phyloP scores from a whole-genome alignment of 2,113 vertebrate species.

The Dromaius novaehollandiae region DNA sequence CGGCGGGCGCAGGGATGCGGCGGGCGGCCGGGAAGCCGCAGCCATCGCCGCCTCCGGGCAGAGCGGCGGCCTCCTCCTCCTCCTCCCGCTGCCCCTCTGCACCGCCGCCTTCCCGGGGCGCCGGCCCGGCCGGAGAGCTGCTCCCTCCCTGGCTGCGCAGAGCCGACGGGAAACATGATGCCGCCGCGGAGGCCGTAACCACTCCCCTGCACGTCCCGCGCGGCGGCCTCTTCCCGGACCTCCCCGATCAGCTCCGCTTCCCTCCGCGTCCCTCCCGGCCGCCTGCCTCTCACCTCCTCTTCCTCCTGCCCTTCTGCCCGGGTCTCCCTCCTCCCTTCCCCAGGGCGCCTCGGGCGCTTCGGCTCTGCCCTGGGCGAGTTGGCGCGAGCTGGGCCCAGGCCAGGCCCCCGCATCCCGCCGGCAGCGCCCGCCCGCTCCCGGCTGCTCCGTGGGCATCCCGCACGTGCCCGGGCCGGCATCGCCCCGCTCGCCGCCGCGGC shows the following conservation, averaged over 20 bases:
- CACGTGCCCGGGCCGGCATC: no score
- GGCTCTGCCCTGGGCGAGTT: background rate
- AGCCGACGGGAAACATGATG: background rate
- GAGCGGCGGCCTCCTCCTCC: background rate
- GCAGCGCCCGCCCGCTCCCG: no score
- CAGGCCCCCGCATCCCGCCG: background rate
- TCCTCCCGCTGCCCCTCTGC: background rate
- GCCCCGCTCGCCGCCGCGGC: no score
- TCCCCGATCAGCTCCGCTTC: background rate
- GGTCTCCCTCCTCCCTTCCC: background rate
- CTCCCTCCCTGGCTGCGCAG: background rate
- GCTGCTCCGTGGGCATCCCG: no score
- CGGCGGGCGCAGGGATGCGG: no score
- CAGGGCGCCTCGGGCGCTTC: background rate
- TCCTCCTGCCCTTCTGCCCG: background rate
- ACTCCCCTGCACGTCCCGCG: fast-evolving
- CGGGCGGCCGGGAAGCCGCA: no score
- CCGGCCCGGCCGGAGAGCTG: background rate
- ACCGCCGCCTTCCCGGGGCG: background rate
- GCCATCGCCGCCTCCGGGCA: background rate
- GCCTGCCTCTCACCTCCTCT: background rate
- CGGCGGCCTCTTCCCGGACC: background rate
- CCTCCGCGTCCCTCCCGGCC: background rate
- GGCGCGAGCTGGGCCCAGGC: fast-evolving
- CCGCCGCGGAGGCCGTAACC: fast-evolving